These are phyloP conservation scores for Paragorgia papillata DNA, from an alignment of 92 coral and sea anemone species.

Conservation along the genomic window DNA sequence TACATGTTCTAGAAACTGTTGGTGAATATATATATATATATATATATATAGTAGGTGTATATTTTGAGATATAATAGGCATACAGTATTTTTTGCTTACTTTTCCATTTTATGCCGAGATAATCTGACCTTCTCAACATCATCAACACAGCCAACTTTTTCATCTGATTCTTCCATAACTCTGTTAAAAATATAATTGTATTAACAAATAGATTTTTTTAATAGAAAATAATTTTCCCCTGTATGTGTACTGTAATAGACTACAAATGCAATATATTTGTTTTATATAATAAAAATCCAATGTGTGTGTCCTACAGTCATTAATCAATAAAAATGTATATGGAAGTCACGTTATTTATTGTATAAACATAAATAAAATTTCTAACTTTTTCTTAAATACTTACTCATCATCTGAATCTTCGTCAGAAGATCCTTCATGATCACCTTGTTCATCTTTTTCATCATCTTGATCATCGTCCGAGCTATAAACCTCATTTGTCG, in stretches of 20 bases:
- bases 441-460: constrained; percentile 90
- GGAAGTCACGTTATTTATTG: no score
- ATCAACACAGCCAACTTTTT: constrained; percentile 61
- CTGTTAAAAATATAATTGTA: constrained; percentile 25
- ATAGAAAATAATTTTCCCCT: no score
- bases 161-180: constrained; percentile 64
- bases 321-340: no score
- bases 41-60: no score
- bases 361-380: no score
- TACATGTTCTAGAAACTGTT: background rate
- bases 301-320: no score
- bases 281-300: no score
- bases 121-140: constrained; percentile 89
- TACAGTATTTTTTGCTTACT: constrained; percentile 39
- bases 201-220: no score
- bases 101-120: constrained; percentile 94
- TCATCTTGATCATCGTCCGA: constrained; percentile 95
- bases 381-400: no score
- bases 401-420: constrained; percentile 93
- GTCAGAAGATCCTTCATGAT: constrained; percentile 77
- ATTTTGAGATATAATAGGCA: background rate
- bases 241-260: no score
- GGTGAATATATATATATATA: no score
- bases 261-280: no score
- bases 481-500: constrained; percentile 89